Percentiles rank a stretch among this genome's conserved stretches.
These are phyloP conservation scores for Arvicanthis niloticus DNA, from an alignment of 2,113 vertebrate genomes.

Conservation along the genomic window DNA sequence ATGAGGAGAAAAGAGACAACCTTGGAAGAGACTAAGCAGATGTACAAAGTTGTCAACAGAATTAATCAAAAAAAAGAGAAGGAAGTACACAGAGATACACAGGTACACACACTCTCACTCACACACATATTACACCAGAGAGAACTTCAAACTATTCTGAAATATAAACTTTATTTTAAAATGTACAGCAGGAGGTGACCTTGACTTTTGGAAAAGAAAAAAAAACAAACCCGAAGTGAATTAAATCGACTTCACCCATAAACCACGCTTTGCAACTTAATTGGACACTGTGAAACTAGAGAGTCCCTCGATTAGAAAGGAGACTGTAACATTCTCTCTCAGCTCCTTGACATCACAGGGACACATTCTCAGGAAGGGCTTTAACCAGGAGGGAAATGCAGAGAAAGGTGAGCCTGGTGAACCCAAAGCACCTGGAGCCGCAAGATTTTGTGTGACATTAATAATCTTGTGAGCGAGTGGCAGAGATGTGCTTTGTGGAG, in stretches of 20 bases:
- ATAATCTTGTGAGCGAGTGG: not conserved
- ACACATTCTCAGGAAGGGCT: not conserved
- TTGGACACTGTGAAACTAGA: not conserved
- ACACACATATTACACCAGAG: not conserved
- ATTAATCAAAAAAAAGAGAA: not conserved
- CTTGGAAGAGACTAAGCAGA: too few species aligned
- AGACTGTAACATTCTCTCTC: not conserved
- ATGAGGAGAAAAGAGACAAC: not conserved
- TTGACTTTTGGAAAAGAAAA: not conserved
- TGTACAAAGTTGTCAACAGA: not conserved
- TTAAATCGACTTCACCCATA: not conserved
- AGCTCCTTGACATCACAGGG: too few species aligned
- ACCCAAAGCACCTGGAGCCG: not conserved
- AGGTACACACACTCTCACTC: not conserved
- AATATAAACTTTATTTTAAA: not conserved
- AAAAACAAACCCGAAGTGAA: not conserved
- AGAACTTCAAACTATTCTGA: slow-evolving; percentile 10
- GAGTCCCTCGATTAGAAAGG: not conserved
- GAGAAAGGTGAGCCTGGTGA: not conserved
- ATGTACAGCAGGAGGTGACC: not conserved
- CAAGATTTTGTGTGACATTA: not conserved
- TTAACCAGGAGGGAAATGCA: not conserved
- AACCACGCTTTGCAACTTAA: not conserved
- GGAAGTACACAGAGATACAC: not conserved
- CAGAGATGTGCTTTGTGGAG: not conserved